A percentile compares a stretch with the other conserved stretches of the same genome.
Evolutionary conservation across 2,888 invertebrate genomes (phyloP).

Genomic region (Orthonychiurus folsomi): DNA sequence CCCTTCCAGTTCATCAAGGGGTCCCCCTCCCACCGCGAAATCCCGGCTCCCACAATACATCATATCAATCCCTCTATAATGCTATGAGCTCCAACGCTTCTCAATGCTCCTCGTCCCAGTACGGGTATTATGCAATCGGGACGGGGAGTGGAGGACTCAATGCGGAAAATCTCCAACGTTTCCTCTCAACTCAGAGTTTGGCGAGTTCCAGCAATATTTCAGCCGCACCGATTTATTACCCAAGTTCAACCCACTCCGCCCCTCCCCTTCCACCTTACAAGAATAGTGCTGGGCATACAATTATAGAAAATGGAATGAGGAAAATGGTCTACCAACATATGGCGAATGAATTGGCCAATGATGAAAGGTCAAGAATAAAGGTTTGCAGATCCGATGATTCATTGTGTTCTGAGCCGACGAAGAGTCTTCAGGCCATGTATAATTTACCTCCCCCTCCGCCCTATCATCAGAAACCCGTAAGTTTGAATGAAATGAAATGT

Average conservation of each 20-base stretch:
- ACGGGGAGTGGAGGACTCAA: slow-evolving; percentile 20
- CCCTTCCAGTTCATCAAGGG: slow-evolving; percentile 13
- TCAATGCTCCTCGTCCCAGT: slow-evolving; percentile 36
- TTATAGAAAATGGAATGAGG: slow-evolving; percentile 40
- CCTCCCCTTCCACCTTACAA: slow-evolving; percentile 39
- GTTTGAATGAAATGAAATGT: too few relatives aligned
- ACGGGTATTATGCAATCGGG: slow-evolving; percentile 29
- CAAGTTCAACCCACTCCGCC: slow-evolving; percentile 38
- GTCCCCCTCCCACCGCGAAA: slow-evolving; percentile 24
- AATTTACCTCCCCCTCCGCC: slow-evolving; percentile 40
- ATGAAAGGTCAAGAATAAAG: slow-evolving; percentile 31
- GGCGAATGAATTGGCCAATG: slow-evolving; percentile 13
- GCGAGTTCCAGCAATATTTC: slow-evolving; percentile 21
- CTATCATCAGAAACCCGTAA: slow-evolving; percentile 32
- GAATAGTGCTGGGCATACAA: slow-evolving; percentile 23
- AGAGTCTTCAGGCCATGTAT: slow-evolving; percentile 31
- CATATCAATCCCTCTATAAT: slow-evolving; percentile 36
- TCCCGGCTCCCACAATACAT: slow-evolving; percentile 26
- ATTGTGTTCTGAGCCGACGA: slow-evolving; percentile 31
- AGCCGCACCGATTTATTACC: slow-evolving; percentile 36
- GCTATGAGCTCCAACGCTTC: slow-evolving; percentile 29
- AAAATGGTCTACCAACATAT: slow-evolving; percentile 34
- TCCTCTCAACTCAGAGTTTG: slow-evolving; percentile 37
- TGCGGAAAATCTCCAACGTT: slow-evolving; percentile 37
- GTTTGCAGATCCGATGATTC: slow-evolving; percentile 38